A percentile compares a stretch with the other conserved stretches of the same genome.
These are phyloP conservation scores for Chiloscyllium plagiosum DNA, from an alignment of 2,113 vertebrate species.

Conservation along the genomic window DNA sequence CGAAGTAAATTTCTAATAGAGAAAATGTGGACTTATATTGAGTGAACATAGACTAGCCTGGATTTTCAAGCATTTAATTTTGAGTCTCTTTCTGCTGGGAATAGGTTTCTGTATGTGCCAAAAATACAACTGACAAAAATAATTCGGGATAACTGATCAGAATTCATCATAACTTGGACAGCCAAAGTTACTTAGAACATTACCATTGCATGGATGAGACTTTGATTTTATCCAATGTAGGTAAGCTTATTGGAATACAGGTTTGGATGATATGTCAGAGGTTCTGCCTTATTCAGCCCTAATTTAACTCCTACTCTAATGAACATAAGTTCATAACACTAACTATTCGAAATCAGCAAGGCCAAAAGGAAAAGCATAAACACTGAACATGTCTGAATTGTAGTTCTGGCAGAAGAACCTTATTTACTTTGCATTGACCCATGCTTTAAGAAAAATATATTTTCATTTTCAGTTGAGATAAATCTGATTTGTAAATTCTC, in stretches of 20 bases:
- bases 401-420: neutral
- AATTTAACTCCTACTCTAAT: neutral
- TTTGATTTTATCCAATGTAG: neutral
- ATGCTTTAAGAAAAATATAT: neutral
- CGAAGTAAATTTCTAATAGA: neutral
- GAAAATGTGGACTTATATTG: too few relatives aligned
- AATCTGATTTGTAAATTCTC: neutral
- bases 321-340: neutral
- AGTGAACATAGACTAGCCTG: neutral
- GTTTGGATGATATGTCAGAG: neutral
- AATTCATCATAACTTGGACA: neutral
- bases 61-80: neutral
- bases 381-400: neutral
- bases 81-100: too few relatives aligned
- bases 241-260: neutral
- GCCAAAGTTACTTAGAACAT: neutral
- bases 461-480: neutral
- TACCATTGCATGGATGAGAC: neutral
- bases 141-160: neutral
- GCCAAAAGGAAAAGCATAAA: neutral
- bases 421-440: neutral
- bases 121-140: neutral
- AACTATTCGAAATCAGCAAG: neutral
- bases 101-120: neutral
- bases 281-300: neutral